Conservation (phyloP, 2,113 vertebrate genomes). For the Calyptommatus sinebrachiatus region DNA sequence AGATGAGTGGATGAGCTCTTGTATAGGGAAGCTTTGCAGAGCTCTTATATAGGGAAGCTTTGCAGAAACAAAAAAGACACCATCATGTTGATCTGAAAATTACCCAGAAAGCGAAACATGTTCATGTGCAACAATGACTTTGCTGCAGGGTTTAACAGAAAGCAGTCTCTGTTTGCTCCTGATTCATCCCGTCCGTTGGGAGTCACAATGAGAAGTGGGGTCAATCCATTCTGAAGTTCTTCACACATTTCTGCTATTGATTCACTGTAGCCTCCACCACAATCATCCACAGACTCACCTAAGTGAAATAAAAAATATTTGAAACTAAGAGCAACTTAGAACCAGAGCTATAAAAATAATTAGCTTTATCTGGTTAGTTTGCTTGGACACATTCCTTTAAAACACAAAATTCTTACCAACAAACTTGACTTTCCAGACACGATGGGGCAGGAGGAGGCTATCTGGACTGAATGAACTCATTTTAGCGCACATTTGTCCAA, state of each 20-base stretch:
- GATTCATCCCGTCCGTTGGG: slow-evolving; percentile 97
- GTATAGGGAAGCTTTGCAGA: neutral
- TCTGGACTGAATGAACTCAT: slow-evolving; percentile 97
- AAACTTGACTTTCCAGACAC: slow-evolving; percentile 99
- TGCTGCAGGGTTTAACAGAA: slow-evolving; percentile 91
- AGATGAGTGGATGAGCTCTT: neutral
- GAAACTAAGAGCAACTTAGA: slow-evolving; percentile 4
- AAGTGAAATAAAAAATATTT: slow-evolving; percentile 25
- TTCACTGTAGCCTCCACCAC: slow-evolving; percentile 96
- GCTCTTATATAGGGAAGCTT: no score
- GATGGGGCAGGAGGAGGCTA: slow-evolving; percentile 93
- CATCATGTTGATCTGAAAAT: slow-evolving; percentile 31
- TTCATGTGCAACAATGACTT: slow-evolving; percentile 90
- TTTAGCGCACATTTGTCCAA: slow-evolving; percentile 98
- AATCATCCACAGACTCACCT: slow-evolving; percentile 98
- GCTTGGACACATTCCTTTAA: rapidly evolving
- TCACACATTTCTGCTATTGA: slow-evolving; percentile 99
- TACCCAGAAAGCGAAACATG: slow-evolving; percentile 99
- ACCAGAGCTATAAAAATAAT: neutral
- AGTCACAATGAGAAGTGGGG: slow-evolving; percentile 94
- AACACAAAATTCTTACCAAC: slow-evolving; percentile 78
- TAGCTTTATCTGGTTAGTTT: neutral
- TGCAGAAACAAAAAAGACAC: neutral
- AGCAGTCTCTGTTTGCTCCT: slow-evolving; percentile 96
- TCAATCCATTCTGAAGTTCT: slow-evolving; percentile 96